Evolutionary conservation across 1,140 invertebrate genomes (phyloP).

Genomic region (Anastrepha obliqua): DNA sequence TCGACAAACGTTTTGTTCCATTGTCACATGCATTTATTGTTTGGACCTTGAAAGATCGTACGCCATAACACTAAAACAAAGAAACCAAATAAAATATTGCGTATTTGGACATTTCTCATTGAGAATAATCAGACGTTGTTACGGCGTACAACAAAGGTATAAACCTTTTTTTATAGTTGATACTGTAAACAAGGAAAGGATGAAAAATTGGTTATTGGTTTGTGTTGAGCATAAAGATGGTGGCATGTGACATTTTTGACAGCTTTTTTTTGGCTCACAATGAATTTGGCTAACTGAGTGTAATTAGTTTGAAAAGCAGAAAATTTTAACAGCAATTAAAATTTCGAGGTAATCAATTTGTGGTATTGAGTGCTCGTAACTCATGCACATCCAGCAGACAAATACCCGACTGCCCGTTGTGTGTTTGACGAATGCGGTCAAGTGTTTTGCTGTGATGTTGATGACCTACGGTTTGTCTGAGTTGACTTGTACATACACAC

Average conservation of each 20-base stretch:
- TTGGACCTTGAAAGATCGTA: constrained; percentile 12
- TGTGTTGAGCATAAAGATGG: background rate
- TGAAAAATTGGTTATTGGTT: background rate
- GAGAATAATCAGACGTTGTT: background rate
- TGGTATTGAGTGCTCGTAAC: background rate
- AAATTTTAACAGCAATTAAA: background rate
- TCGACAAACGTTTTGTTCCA: background rate
- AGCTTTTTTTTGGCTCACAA: background rate
- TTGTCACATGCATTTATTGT: background rate
- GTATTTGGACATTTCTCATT: background rate
- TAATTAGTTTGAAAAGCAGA: background rate
- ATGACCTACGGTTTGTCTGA: background rate
- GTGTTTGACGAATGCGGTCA: background rate
- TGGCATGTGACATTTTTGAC: background rate
- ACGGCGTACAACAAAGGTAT: background rate
- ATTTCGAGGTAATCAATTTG: constrained; percentile 12
- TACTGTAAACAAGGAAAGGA: background rate
- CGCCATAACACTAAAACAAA: background rate
- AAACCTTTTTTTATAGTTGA: background rate
- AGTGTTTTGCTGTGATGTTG: background rate
- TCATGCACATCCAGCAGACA: background rate
- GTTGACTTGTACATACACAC: background rate
- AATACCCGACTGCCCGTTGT: background rate
- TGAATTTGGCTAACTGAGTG: background rate
- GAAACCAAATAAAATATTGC: too few relatives aligned